These are phyloP conservation scores for Tauraco hartlaubi DNA, from an alignment of 2,797 vertebrate genomes.

Conservation along the genomic window DNA sequence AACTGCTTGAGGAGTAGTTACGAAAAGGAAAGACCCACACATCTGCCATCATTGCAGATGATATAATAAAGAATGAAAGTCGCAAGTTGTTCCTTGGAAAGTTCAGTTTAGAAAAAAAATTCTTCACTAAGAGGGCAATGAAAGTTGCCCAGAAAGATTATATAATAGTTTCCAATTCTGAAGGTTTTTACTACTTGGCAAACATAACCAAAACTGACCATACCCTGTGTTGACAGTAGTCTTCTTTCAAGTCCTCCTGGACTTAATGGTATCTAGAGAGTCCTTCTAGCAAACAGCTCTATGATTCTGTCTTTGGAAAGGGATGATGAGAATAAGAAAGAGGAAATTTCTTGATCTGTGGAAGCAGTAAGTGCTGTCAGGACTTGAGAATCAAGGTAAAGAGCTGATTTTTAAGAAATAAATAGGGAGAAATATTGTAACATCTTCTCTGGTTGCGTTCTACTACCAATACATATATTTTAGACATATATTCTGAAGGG, in stretches of 20 bases:
- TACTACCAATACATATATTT: neutral
- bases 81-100: neutral
- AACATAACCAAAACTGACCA: neutral
- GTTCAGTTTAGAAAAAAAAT: neutral
- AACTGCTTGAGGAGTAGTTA: neutral
- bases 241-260: neutral
- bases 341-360: neutral
- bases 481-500: neutral
- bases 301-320: neutral
- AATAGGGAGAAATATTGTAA: neutral
- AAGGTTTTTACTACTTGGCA: neutral
- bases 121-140: neutral
- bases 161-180: neutral
- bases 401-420: neutral
- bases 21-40: too few relatives aligned
- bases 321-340: neutral
- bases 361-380: neutral
- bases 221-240: neutral
- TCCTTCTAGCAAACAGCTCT: neutral
- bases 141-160: neutral
- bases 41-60: neutral
- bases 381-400: neutral
- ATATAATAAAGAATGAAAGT: neutral
- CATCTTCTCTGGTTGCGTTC: neutral
- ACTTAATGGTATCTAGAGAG: neutral